Base-by-base conservation (phyloP, 2,797 vertebrate genomes). In the Morelia viridis region DNA sequence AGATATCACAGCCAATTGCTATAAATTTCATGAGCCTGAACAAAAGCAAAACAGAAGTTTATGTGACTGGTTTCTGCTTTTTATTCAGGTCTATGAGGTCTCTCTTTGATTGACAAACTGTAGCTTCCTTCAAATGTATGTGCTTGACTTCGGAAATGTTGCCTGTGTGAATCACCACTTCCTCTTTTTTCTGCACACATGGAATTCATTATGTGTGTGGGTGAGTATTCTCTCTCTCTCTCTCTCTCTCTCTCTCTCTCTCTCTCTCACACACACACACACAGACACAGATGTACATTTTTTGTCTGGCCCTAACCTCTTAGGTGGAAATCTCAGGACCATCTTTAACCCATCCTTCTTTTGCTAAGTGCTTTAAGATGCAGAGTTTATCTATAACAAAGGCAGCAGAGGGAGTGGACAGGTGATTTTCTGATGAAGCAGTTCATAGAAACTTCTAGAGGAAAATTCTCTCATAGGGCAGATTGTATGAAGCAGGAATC, bases 1-100 rank as follows among this genome's bases (percentile, higher is more conserved):
- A 92, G 65, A 83, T 71, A 64, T 46, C 28, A 17, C n/a, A 83
- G 92, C 58, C 84, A 90, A 65, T 68, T 80, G 57, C 65, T 53
- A 61, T 92, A 87, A 64, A 92, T 92, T 61, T 56, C 12, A 15
- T 92, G 65, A 87, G 15, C 58, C 31, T 80, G 58, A 87, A 90
- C 8, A 90, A 58, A 90, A 90, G 50, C 57, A 76, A 57, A 92
- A 65, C 5, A 35, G 76, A n/a, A n/a, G 10, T 85, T 17, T 53
- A 56, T 26, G 28, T 76, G 83, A 35, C 13, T 86, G 15, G n/a
- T 61, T 87, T 60, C 46, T 76, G 26, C 65, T 80, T 24, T 68
- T 31, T 35, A 46, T 89, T 9, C 57, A 71, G 68, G 22, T 76
- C 15, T 26, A 19, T 62, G 57, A 61, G 9, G 10, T 31, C 60